Base-by-base conservation (phyloP, 2,888 invertebrate species). In the Belgica antarctica region DNA sequence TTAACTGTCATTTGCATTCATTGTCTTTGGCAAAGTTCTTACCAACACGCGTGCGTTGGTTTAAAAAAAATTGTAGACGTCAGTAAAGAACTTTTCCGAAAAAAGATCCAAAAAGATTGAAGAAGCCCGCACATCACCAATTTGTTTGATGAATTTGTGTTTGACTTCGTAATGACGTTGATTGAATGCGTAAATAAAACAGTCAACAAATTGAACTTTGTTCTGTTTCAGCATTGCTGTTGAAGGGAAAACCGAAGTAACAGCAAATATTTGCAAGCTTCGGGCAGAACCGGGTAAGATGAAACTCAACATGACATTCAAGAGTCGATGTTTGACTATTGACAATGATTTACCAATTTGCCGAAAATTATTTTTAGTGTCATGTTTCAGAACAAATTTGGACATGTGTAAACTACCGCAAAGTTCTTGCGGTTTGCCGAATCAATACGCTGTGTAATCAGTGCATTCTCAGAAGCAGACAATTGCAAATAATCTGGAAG, bases 351-450 rank as follows among this genome's bases (percentile, higher is more conserved):
- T 25, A 15, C 27, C 59, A 59, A 52, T 52, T 52, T 52, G 52
- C 52, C 15, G 22, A 10, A 52, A 22, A 52, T n/a, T 52, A n/a
- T n/a, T 46, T 41, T 8, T 4, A 7, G 22, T 52, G 22, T 52
- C 22, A 2, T 3, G 52, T 52, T 52, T 2, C 52, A 17, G 12
- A 52, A 52, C 22, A 27, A n/a, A 59, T n/a, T 59, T 27, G 1
- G 28, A 65, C 68, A 68, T 68, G 52, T 68, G 68, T 68, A 19
- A 27, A 46, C 25, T 47, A 57, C 57, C 68, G 31, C 68, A 57
- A n/a, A n/a, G n/a, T n/a, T n/a, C n/a, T n/a, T n/a, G n/a, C n/a
- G n/a, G n/a, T n/a, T n/a, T n/a, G n/a, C n/a, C n/a, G n/a, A n/a
- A n/a, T n/a, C n/a, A n/a, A n/a, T n/a, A n/a, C n/a, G n/a, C n/a